These are phyloP conservation scores for Myotis lucifugus DNA, from an alignment of 2,113 vertebrate species.

Conservation along the genomic window DNA sequence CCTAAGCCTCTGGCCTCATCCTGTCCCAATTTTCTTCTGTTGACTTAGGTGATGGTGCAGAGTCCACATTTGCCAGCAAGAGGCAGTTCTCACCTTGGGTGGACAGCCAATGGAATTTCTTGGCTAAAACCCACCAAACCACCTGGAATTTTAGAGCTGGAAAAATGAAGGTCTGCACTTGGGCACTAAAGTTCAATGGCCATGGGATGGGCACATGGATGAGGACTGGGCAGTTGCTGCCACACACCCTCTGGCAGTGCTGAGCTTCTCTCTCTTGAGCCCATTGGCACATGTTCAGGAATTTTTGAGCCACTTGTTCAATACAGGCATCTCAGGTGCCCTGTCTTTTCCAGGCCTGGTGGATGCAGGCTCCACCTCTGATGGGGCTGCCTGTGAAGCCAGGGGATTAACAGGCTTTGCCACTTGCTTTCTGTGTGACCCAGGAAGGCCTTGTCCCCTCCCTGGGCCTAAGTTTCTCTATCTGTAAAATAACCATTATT, in stretches of 20 bases:
- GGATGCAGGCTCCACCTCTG: not conserved
- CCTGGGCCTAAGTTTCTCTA: not conserved
- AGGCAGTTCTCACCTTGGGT: not conserved
- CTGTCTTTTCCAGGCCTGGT: not conserved
- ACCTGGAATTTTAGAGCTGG: not conserved
- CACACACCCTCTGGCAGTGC: not conserved
- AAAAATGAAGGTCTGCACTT: not conserved
- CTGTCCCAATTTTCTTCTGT: not conserved
- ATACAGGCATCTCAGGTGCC: not conserved
- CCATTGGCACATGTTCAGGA: not conserved
- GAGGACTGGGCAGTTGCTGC: rapidly evolving
- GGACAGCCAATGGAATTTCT: not conserved
- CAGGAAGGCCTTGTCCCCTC: not conserved
- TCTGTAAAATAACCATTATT: not conserved
- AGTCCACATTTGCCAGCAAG: not conserved
- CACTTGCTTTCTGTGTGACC: not conserved
- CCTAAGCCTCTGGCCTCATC: not conserved
- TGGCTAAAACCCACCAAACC: not conserved
- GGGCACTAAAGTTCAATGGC: not conserved
- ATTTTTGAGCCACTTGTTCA: not conserved
- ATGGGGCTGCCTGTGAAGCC: not conserved
- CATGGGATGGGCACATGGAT: not conserved
- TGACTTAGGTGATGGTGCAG: not conserved
- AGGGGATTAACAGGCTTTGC: not conserved
- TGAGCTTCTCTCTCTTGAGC: rapidly evolving